Evolutionary conservation across 2,797 vertebrate genomes (phyloP), one percentile per base, ranked within the genome.

Genomic region (Spinus pinus): DNA sequence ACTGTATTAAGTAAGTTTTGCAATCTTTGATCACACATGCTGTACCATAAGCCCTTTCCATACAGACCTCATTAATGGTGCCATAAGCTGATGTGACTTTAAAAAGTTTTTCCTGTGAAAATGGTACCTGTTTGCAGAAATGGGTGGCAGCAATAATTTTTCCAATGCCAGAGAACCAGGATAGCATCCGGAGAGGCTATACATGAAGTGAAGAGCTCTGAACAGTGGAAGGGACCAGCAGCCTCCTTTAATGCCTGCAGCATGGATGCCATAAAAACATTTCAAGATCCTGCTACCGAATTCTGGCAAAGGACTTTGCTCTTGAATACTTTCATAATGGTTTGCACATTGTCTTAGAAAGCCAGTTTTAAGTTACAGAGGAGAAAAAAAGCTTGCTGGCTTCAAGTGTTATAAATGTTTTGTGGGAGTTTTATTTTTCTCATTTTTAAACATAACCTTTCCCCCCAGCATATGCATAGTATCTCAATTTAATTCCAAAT

Each of bases 281-380:
- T 95, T 88, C 91, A 95, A 95, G 91, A 83, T 84, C 81, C 78
- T 93, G 89, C 95, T 96, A 94, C 95, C 0, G 53, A 96, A 92
- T 91, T 82, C 88, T 96, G 88, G 89, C 86, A 94, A 88, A 93
- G 73, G 44, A 78, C 41, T 78, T 86, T 44, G 25, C 27, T 86
- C 79, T 91, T 82, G 77, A 96, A 95, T 96, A 88, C 46, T 96
- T 96, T 71, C 62, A 50, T 95, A 96, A 97, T 94, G 71, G 81
- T 81, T 96, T 96, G 67, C 96, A 97, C 88, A 86, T 96, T 96
- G 96, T 85, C 88, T 80, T 93, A 84, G 71, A 92, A 91, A 94
- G 41, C 16, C 60, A 97, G 98, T 98, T 98, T 98, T 98, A 97
- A 97, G 97, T 97, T 98, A 96, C 87, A 54, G 58, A 97, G 97